These are phyloP conservation scores for Odontophorus gujanensis DNA, from an alignment of 2,113 vertebrate species.

Conservation along the genomic window DNA sequence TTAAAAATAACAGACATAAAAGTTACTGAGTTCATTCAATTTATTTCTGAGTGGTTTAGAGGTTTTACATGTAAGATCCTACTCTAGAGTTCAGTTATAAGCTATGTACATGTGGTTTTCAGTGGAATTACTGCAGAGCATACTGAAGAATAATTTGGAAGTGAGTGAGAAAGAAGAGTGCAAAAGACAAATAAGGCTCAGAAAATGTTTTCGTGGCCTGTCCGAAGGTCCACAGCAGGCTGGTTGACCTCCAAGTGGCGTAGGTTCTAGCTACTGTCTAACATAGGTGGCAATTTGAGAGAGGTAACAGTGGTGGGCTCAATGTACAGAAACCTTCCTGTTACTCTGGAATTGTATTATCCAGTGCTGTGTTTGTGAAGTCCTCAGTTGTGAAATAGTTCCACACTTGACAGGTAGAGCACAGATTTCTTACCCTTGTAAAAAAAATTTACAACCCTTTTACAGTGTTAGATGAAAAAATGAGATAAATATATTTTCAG, in stretches of 20 bases:
- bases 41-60: not conserved
- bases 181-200: not conserved
- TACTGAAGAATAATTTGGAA: not conserved
- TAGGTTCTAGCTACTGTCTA: not conserved
- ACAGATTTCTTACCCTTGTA: not conserved
- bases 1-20: not conserved
- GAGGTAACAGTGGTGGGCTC: not conserved
- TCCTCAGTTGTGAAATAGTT: not conserved
- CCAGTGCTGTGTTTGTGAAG: not conserved
- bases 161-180: not conserved
- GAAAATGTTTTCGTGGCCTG: not conserved
- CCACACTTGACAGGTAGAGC: not conserved
- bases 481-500: not conserved
- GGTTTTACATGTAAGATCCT: not conserved
- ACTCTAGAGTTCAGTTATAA: not conserved
- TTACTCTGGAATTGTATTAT: not conserved
- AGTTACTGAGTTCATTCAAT: not conserved
- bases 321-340: not conserved
- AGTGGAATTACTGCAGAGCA: not conserved
- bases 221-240: not conserved
- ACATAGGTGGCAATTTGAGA: not conserved
- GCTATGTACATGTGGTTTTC: not conserved
- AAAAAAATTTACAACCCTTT: not conserved
- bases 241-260: not conserved
- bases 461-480: not conserved